phyloP scores from a whole-genome alignment of 2,888 invertebrate species.

The Gasteruption jaculator region DNA sequence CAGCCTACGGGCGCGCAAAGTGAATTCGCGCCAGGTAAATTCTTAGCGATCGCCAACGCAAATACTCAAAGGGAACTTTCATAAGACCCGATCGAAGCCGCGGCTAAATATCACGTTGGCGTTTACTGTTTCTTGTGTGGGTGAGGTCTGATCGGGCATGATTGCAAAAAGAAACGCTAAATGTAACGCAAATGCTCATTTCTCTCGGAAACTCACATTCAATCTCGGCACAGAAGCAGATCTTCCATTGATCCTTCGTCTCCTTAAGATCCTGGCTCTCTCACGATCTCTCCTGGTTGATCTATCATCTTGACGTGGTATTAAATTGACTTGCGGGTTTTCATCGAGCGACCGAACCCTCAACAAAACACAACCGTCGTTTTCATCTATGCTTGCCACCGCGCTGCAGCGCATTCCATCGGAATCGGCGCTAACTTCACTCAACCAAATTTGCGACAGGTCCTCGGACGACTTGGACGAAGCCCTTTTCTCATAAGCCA shows the following conservation, averaged over 20 bases:
- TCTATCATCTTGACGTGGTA: slow-evolving; percentile 37
- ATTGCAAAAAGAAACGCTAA: no score
- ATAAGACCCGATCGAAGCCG: slow-evolving; percentile 28
- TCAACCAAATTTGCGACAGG: slow-evolving; percentile 13
- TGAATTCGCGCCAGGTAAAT: slow-evolving; percentile 26
- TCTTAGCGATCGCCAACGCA: slow-evolving; percentile 38
- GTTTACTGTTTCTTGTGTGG: slow-evolving; percentile 16
- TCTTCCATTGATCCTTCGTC: slow-evolving; percentile 47
- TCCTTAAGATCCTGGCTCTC: slow-evolving; percentile 43
- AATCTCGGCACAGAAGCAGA: slow-evolving; percentile 50
- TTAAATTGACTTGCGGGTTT: slow-evolving; percentile 15
- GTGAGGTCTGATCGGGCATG: no score
- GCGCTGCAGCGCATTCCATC: slow-evolving; percentile 30
- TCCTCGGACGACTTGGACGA: slow-evolving; percentile 29
- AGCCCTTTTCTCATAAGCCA: slow-evolving; percentile 14
- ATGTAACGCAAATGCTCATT: no score
- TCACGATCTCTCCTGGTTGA: slow-evolving; percentile 47
- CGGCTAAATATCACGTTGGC: slow-evolving; percentile 31
- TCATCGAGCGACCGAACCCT: slow-evolving; percentile 35
- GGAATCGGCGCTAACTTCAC: slow-evolving; percentile 13
- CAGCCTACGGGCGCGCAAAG: no score
- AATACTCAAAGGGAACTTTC: slow-evolving; percentile 34
- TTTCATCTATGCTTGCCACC: slow-evolving; percentile 36
- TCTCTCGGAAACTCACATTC: slow-evolving; percentile 50
- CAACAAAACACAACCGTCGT: slow-evolving; percentile 41